These are phyloP conservation scores for Rhizomys pruinosus DNA, from an alignment of 2,113 vertebrate species.

Conservation along the genomic window DNA sequence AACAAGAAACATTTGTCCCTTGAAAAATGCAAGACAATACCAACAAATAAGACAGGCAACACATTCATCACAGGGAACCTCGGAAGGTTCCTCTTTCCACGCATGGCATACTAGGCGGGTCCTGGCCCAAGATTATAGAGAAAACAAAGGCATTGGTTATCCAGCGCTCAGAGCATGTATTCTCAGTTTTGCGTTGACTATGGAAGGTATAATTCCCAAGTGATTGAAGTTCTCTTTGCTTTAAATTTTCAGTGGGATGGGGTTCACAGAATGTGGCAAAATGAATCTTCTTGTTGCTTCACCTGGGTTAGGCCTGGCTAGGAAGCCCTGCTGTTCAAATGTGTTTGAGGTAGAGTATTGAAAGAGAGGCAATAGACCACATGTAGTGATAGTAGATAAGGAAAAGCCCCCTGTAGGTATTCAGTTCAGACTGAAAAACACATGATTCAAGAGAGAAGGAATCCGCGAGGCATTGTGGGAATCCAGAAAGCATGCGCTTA, in stretches of 20 bases:
- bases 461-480: not conserved
- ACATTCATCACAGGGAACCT: conserved; percentile 58
- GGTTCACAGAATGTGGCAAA: not conserved
- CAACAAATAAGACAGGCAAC: conserved; percentile 39
- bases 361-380: not conserved
- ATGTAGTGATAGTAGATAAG: not conserved
- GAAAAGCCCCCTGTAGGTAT: not conserved
- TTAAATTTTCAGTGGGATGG: conserved; percentile 15
- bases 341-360: not conserved
- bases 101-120: not conserved
- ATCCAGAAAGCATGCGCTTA: not conserved
- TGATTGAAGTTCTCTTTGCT: not conserved
- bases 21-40: conserved; percentile 56
- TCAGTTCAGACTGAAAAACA: conserved; percentile 17
- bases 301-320: not conserved
- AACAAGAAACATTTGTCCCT: conserved; percentile 66
- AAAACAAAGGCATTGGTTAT: not conserved
- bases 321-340: not conserved
- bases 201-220: not conserved
- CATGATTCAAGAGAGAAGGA: not conserved
- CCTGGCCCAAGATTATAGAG: not conserved
- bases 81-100: conserved; percentile 64
- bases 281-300: conserved; percentile 1
- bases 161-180: not conserved
- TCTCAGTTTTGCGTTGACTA: not conserved